Conservation (phyloP, 2,888 invertebrate genomes). For the Brachylomia viminalis region DNA sequence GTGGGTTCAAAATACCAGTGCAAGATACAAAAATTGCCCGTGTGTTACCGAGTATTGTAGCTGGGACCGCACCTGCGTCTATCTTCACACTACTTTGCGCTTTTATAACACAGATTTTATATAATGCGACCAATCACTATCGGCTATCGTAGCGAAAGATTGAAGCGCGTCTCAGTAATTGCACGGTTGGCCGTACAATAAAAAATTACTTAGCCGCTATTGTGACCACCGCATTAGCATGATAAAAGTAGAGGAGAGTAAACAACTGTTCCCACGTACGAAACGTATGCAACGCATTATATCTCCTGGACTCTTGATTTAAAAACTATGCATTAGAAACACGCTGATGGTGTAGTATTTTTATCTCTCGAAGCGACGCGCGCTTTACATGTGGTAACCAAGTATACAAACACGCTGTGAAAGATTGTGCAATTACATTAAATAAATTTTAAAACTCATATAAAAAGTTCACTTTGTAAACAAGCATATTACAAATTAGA, state of each 20-base stretch:
- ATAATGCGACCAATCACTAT: not conserved
- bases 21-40: not conserved
- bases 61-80: not conserved
- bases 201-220: not conserved
- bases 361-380: too few species aligned
- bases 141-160: not conserved
- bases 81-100: not conserved
- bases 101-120: not conserved
- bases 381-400: too few species aligned
- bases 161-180: not conserved
- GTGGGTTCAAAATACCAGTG: not conserved
- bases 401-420: too few species aligned
- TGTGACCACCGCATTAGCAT: not conserved
- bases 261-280: not conserved
- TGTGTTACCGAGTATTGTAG: not conserved
- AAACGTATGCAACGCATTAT: not conserved
- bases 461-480: too few species aligned
- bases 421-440: too few species aligned
- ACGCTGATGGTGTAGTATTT: not conserved
- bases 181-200: not conserved
- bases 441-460: too few species aligned
- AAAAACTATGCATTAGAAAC: not conserved
- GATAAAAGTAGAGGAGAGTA: not conserved
- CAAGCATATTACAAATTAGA: too few species aligned
- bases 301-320: not conserved